Conservation (phyloP, 2,113 vertebrate genomes). For the Ceratotherium simum region DNA sequence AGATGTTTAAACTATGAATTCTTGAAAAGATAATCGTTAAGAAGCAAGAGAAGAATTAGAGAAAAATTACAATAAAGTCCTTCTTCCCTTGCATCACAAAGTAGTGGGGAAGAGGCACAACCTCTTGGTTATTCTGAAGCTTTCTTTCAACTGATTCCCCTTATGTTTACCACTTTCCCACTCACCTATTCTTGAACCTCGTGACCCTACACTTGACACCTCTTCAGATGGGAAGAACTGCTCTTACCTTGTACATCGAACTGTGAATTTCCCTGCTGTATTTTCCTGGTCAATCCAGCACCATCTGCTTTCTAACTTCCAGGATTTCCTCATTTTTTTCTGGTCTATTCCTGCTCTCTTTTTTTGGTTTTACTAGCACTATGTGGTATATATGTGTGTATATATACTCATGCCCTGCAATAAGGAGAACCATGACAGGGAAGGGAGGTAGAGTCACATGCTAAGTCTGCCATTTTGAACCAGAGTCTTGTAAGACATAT, state of each 20-base stretch:
- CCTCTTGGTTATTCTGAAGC: neutral
- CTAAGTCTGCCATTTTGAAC: neutral
- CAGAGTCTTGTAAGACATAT: neutral
- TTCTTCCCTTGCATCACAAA: neutral
- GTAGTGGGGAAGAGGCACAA: neutral
- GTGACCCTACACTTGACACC: neutral
- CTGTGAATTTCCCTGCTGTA: neutral
- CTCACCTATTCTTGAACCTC: neutral
- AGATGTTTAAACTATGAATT: neutral
- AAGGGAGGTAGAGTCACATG: neutral
- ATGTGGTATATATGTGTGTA: neutral
- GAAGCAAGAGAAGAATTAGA: neutral
- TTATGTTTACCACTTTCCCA: neutral
- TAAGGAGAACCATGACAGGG: neutral
- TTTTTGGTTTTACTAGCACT: neutral
- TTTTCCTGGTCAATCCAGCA: neutral
- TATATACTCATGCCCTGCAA: neutral
- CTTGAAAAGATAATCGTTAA: neutral
- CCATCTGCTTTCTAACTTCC: neutral
- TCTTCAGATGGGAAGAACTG: neutral
- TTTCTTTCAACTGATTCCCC: neutral
- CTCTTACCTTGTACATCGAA: neutral
- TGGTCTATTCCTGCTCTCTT: neutral
- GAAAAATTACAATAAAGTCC: neutral
- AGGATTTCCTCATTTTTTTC: neutral